Evolutionary conservation across 92 coral and sea anemone species (phyloP).

Genomic region (Blastomussa wellsi): DNA sequence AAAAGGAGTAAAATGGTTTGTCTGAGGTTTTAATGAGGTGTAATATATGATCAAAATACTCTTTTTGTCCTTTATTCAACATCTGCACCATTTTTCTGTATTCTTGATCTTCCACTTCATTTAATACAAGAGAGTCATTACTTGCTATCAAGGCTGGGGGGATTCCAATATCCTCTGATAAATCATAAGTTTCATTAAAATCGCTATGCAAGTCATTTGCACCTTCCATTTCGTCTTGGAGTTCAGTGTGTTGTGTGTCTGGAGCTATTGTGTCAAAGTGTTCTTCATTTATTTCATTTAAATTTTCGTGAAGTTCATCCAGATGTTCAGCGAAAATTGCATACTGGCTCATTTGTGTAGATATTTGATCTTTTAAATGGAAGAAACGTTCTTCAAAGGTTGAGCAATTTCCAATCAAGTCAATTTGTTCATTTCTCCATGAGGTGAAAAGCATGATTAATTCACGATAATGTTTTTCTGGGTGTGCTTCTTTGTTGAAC

Average conservation of each 20-base stretch:
- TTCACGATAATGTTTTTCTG: constrained; percentile 28
- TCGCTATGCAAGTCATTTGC: background rate
- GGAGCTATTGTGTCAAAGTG: constrained; percentile 32
- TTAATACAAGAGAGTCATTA: constrained; percentile 1
- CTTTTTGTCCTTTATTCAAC: constrained; percentile 32
- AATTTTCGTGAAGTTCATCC: no score
- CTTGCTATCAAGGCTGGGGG: constrained; percentile 1
- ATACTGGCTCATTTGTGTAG: background rate
- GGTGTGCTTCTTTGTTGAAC: constrained; percentile 37
- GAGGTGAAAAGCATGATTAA: constrained; percentile 35
- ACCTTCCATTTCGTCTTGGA: constrained; percentile 1
- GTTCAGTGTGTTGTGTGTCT: constrained; percentile 29
- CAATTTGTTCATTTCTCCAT: constrained; percentile 44
- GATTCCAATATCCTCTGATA: constrained; percentile 45
- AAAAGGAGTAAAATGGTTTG: constrained; percentile 42
- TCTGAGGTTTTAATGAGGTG: constrained; percentile 39
- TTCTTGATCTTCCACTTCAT: constrained; percentile 51
- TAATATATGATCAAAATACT: constrained; percentile 45
- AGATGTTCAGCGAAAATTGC: background rate
- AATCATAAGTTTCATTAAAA: background rate
- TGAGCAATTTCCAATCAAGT: no score
- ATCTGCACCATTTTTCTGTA: constrained; percentile 55
- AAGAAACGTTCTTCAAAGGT: background rate
- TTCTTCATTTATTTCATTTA: constrained; percentile 12
- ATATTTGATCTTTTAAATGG: constrained; percentile 12